phyloP scores from a whole-genome alignment of 1,140 invertebrate species.

The Hylaeus anthracinus region DNA sequence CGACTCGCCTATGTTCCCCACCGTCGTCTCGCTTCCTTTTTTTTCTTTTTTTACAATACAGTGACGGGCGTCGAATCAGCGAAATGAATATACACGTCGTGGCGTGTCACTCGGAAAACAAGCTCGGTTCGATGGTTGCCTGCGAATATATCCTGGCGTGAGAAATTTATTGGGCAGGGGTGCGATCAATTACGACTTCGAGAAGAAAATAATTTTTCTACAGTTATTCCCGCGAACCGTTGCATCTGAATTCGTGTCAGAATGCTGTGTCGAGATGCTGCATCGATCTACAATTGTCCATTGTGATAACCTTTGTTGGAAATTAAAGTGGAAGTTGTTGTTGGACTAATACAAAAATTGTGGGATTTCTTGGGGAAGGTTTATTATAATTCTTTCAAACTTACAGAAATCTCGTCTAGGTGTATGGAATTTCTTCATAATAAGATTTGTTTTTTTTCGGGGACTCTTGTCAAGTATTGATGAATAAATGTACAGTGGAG shows the following conservation, averaged over 20 bases:
- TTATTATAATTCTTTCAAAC: no score
- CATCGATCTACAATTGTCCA: background rate
- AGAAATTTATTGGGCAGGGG: background rate
- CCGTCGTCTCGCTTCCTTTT: background rate
- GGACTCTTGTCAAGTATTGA: no score
- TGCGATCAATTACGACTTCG: background rate
- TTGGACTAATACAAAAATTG: no score
- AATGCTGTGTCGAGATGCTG: background rate
- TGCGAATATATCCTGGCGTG: background rate
- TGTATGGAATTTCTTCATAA: no score
- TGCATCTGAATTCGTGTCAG: background rate
- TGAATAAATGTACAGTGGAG: no score
- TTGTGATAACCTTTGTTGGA: background rate
- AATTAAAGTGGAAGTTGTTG: no score
- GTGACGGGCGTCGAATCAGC: background rate
- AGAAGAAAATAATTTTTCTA: background rate
- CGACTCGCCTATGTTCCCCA: constrained; percentile 7
- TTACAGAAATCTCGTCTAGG: no score
- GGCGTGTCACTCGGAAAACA: background rate
- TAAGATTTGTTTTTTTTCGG: no score
- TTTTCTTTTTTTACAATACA: background rate
- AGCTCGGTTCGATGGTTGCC: background rate
- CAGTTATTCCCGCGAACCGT: background rate
- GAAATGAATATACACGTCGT: constrained; percentile 2
- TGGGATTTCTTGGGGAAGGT: no score